Percentiles rank a stretch among this genome's conserved stretches.
phyloP scores from a whole-genome alignment of 2,113 vertebrate genomes.

The Epinephelus cyanopodus region DNA sequence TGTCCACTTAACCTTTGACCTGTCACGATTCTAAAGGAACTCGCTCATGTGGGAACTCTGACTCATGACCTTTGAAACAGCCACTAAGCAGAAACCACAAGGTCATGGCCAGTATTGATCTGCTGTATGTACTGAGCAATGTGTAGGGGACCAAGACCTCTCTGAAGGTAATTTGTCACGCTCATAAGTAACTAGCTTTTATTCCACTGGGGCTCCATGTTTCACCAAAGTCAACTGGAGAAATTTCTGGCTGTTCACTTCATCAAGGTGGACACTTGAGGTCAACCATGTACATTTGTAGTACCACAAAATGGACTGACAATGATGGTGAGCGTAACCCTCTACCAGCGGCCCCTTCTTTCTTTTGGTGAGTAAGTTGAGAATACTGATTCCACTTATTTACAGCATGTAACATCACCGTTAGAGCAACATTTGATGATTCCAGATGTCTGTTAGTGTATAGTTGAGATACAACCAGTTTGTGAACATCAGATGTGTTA shows the following conservation, averaged over 20 bases:
- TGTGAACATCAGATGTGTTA: too few species aligned
- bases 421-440: not conserved
- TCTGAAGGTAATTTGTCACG: conserved; percentile 71
- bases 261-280: conserved; percentile 45
- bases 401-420: not conserved
- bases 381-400: too few species aligned
- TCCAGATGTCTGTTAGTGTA: too few species aligned
- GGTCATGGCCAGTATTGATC: conserved; percentile 60
- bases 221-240: conserved; percentile 47
- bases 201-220: conserved; percentile 62
- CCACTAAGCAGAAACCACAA: conserved; percentile 49
- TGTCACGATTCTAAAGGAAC: not conserved
- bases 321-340: conserved; percentile 23
- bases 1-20: conserved; percentile 6
- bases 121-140: conserved; percentile 19
- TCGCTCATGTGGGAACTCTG: conserved; percentile 27
- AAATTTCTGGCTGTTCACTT: conserved; percentile 36
- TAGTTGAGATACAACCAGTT: too few species aligned
- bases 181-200: conserved; percentile 69
- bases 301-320: conserved; percentile 19
- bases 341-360: not conserved
- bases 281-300: conserved; percentile 36
- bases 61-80: conserved; percentile 40
- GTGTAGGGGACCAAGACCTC: conserved; percentile 49
- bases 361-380: too few species aligned